Conservation (phyloP, 2,113 vertebrate species). For the Martes martes region DNA sequence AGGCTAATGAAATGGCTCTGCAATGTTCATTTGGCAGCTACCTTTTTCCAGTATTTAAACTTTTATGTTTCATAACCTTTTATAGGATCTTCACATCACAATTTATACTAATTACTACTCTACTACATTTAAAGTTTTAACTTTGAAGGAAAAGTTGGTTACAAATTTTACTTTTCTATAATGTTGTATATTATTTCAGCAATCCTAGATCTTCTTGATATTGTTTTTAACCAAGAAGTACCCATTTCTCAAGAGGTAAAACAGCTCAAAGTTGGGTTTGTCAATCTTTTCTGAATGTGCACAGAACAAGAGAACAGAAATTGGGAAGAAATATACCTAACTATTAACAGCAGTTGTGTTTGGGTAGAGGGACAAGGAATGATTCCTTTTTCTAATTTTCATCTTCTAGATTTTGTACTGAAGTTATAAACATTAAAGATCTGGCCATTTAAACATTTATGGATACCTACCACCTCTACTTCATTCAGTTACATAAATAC, state of each 20-base stretch:
- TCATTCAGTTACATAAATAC: not conserved
- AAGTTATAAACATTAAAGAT: not conserved
- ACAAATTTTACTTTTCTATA: not conserved
- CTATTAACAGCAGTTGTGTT: not conserved
- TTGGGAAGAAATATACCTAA: not conserved
- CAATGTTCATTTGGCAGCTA: not conserved
- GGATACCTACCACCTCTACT: not conserved
- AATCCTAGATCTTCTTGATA: not conserved
- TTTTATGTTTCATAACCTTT: not conserved
- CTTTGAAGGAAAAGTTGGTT: not conserved
- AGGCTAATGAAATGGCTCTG: not conserved
- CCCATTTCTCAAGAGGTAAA: not conserved
- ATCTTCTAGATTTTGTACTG: not conserved
- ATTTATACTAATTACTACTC: not conserved
- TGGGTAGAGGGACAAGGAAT: not conserved
- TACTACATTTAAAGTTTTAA: not conserved
- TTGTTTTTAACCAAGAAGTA: not conserved
- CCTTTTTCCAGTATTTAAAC: not conserved
- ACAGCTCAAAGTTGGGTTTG: not conserved
- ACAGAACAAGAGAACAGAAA: not conserved
- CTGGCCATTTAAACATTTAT: not conserved
- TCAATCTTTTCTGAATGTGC: not conserved
- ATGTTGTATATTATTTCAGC: not conserved
- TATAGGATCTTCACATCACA: not conserved
- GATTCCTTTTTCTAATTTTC: not conserved